phyloP scores from a whole-genome alignment of 64 coral and sea anemone species.

The Montipora efflorescens region DNA sequence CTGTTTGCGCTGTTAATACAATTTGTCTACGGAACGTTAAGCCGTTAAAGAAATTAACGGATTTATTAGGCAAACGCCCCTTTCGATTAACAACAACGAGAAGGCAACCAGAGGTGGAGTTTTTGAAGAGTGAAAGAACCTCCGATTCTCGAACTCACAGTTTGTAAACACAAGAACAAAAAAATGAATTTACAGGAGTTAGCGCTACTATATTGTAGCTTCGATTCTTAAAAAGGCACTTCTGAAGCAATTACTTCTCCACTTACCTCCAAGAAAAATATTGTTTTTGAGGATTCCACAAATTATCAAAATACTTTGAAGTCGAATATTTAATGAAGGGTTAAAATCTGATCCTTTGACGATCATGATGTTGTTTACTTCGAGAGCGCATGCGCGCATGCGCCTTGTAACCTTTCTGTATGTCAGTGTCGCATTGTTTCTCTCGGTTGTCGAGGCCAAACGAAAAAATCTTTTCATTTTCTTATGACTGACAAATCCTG shows the following conservation, averaged over 20 bases:
- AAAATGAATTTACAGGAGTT: neutral
- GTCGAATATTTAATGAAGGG: conserved; percentile 50
- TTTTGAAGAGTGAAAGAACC: neutral
- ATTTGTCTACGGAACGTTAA: neutral
- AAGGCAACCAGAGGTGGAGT: neutral
- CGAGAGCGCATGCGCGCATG: conserved; percentile 36
- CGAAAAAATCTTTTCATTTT: neutral
- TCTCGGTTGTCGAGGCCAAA: neutral
- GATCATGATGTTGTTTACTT: neutral
- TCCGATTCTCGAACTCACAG: neutral
- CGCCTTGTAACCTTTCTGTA: neutral
- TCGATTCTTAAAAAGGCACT: neutral
- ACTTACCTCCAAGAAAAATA: conserved; percentile 51
- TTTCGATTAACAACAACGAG: neutral
- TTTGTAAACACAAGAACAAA: neutral
- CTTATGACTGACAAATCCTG: too few relatives aligned
- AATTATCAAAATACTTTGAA: conserved; percentile 41
- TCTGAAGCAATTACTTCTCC: neutral
- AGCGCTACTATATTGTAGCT: neutral
- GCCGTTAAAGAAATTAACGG: neutral
- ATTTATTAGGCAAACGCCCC: neutral
- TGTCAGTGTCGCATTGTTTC: too few relatives aligned
- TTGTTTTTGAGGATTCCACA: conserved; percentile 25
- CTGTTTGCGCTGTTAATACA: neutral
- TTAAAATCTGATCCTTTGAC: conserved; percentile 1